A percentile compares a stretch with the other conserved stretches of the same genome.
Evolutionary conservation across 1,140 invertebrate genomes (phyloP).

Genomic region (Zaprionus tsacasi): DNA sequence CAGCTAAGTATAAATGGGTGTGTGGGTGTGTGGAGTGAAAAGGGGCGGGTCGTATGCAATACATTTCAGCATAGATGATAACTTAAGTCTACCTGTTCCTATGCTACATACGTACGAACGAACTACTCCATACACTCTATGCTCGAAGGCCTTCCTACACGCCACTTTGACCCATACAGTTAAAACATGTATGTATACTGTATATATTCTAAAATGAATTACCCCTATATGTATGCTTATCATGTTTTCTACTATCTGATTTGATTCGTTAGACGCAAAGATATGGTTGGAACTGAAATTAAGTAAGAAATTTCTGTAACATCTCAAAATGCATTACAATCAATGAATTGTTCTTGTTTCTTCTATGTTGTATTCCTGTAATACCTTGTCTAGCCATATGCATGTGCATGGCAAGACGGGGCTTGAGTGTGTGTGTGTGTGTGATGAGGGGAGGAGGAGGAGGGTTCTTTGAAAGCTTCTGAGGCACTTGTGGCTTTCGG

Average conservation of each 20-base stretch:
- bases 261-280: constrained; percentile 55
- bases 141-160: constrained; percentile 21
- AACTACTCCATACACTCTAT: constrained; percentile 23
- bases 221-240: neutral
- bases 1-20: constrained; percentile 11
- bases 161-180: constrained; percentile 1
- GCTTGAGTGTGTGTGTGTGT: neutral
- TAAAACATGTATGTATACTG: constrained; percentile 6
- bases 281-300: constrained; percentile 57
- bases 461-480: constrained; percentile 46
- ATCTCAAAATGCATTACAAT: constrained; percentile 62
- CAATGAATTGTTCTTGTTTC: constrained; percentile 39
- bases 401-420: neutral
- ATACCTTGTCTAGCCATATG: constrained; percentile 20
- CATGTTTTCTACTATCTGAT: constrained; percentile 22
- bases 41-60: neutral
- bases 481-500: constrained; percentile 54
- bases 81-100: constrained; percentile 24
- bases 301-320: constrained; percentile 22
- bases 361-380: constrained; percentile 47
- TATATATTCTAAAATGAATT: constrained; percentile 8
- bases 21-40: neutral
- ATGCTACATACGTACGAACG: constrained; percentile 29
- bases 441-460: no score
- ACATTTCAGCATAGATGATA: constrained; percentile 37